Conservation (phyloP, 2,888 invertebrate species). For the Oscheius sp. region DNA sequence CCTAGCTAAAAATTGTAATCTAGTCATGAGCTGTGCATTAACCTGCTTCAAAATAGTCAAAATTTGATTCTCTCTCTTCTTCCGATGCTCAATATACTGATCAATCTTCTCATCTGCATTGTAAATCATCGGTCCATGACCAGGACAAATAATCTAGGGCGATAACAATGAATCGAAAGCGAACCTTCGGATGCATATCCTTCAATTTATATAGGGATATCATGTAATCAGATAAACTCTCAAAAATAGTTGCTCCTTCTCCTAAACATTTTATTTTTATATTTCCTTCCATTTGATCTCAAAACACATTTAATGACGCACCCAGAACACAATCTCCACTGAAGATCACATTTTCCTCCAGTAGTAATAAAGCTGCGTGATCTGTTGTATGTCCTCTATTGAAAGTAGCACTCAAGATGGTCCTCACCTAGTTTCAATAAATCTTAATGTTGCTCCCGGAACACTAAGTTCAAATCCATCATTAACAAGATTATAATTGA, state of each 20-base stretch:
- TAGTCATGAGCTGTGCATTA: not conserved
- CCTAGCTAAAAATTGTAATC: slow-evolving; percentile 15
- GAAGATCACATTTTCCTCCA: slow-evolving; percentile 83
- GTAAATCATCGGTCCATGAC: slow-evolving; percentile 73
- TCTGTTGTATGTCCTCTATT: slow-evolving; percentile 89
- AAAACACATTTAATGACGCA: not conserved
- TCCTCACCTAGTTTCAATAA: slow-evolving; percentile 13
- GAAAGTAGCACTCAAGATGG: not conserved
- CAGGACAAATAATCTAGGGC: slow-evolving; percentile 58
- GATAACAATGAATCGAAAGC: not conserved
- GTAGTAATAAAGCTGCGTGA: slow-evolving; percentile 83
- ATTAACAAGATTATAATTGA: slow-evolving; percentile 72
- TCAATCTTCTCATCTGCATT: slow-evolving; percentile 80
- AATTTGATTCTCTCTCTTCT: slow-evolving; percentile 46
- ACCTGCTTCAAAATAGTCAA: slow-evolving; percentile 5
- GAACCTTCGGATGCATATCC: slow-evolving; percentile 77
- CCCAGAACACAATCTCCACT: slow-evolving; percentile 90
- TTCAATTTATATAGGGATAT: slow-evolving; percentile 82
- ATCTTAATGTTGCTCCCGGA: slow-evolving; percentile 84
- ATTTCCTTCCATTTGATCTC: not conserved
- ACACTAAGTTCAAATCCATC: slow-evolving; percentile 82
- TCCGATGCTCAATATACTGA: slow-evolving; percentile 84
- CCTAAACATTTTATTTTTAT: not conserved
- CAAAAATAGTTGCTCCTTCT: slow-evolving; percentile 88
- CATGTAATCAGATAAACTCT: slow-evolving; percentile 90